phyloP scores from a whole-genome alignment of 2,113 vertebrate species.

The Heterotilapia buettikoferi region DNA sequence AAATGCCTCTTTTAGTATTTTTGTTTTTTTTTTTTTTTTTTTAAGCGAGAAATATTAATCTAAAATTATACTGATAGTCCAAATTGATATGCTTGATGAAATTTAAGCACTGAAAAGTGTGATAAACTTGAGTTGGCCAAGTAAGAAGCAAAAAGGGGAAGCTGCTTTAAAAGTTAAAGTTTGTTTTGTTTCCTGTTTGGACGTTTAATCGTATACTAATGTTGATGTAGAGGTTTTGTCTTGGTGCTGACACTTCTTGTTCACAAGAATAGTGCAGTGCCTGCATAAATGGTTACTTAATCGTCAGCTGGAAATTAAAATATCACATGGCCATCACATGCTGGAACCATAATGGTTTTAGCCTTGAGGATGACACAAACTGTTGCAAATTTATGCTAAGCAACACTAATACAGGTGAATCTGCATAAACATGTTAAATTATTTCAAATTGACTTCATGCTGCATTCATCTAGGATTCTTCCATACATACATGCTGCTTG shows the following conservation, averaged over 20 bases:
- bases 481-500: not conserved
- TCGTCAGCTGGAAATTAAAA: not conserved
- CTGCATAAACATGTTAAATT: not conserved
- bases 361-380: not conserved
- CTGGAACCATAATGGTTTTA: not conserved
- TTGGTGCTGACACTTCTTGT: not conserved
- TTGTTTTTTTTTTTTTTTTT: not conserved
- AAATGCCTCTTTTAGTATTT: constrained; percentile 46
- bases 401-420: not conserved
- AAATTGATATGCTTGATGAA: not conserved
- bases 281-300: not conserved
- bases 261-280: not conserved
- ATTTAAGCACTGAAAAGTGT: not conserved
- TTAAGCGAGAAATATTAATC: not conserved
- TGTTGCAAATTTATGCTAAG: not conserved
- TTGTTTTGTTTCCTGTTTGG: not conserved
- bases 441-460: not conserved
- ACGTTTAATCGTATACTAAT: not conserved
- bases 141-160: not conserved
- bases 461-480: not conserved
- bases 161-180: not conserved
- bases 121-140: not conserved
- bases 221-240: not conserved
- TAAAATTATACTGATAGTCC: not conserved
- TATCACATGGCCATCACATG: not conserved